phyloP scores from a whole-genome alignment of 2,888 invertebrate species.

The Morpho helenor region DNA sequence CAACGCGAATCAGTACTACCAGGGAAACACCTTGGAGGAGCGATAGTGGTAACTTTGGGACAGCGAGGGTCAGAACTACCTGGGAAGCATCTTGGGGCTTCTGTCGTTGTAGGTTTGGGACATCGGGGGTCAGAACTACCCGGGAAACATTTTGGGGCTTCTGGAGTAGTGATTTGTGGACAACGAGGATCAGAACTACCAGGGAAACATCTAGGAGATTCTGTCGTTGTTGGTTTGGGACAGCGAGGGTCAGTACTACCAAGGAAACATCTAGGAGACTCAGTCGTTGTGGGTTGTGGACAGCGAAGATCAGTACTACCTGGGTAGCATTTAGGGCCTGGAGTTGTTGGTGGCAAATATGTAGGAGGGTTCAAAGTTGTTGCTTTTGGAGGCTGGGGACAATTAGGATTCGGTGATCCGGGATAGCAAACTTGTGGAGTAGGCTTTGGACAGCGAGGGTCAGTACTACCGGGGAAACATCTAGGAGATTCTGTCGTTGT shows the following conservation, averaged over 20 bases:
- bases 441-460: conserved; percentile 44
- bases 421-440: conserved; percentile 37
- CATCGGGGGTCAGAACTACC: conserved; percentile 36
- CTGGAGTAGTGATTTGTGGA: conserved; percentile 37
- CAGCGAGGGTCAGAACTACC: conserved; percentile 36
- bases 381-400: conserved; percentile 35
- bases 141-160: conserved; percentile 35
- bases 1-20: conserved; percentile 43
- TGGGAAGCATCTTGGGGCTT: conserved; percentile 35
- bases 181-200: conserved; percentile 46
- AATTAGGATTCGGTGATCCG: conserved; percentile 27
- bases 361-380: conserved; percentile 31
- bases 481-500: conserved; percentile 19
- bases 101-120: conserved; percentile 35
- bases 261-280: too few relatives aligned
- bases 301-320: conserved; percentile 41
- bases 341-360: too few relatives aligned
- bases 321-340: too few relatives aligned
- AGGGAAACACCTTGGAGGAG: conserved; percentile 40
- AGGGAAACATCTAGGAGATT: conserved; percentile 48
- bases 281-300: too few relatives aligned
- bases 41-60: conserved; percentile 36
- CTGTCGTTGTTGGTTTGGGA: too few relatives aligned
- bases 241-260: too few relatives aligned
- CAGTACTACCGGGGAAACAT: conserved; percentile 35